phyloP scores from a whole-genome alignment of 2,797 vertebrate species.

The Eulemur albifrons region DNA sequence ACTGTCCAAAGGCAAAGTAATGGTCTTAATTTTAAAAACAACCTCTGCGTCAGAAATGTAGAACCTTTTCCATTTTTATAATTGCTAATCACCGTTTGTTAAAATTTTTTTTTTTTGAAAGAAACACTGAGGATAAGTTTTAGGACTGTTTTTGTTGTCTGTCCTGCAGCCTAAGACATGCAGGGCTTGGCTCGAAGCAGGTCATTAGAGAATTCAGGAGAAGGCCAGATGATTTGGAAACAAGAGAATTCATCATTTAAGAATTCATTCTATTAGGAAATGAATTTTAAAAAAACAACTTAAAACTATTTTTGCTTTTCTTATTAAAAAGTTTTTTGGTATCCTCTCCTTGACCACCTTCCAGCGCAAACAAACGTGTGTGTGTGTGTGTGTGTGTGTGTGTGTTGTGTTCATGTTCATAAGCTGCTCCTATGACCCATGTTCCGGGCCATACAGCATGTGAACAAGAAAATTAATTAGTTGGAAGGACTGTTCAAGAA shows the following conservation, averaged over 20 bases:
- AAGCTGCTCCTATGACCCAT: background rate
- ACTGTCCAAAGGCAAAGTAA: slow-evolving; percentile 62
- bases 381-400: background rate
- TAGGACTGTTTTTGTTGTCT: background rate
- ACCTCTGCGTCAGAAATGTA: slow-evolving; percentile 26
- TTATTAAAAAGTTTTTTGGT: background rate
- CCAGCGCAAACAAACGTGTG: background rate
- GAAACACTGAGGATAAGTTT: background rate
- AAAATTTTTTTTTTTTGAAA: background rate
- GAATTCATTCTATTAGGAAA: slow-evolving; percentile 41
- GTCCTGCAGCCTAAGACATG: background rate
- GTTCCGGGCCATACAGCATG: background rate
- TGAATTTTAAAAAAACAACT: background rate
- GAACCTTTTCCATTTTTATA: slow-evolving; percentile 26
- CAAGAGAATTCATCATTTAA: background rate
- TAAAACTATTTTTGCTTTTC: slow-evolving; percentile 17
- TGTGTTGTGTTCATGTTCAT: background rate
- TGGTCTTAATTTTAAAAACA: slow-evolving; percentile 65
- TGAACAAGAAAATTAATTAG: slow-evolving; percentile 2
- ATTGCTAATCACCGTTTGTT: background rate
- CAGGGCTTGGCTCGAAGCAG: background rate
- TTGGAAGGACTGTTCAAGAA: slow-evolving; percentile 18
- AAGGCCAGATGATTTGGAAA: slow-evolving; percentile 8
- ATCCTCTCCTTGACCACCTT: background rate
- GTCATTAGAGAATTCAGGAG: background rate